A percentile compares a stretch with the other conserved stretches of the same genome.
phyloP scores from a whole-genome alignment of 2,797 vertebrate genomes.

The Tapirus indicus region DNA sequence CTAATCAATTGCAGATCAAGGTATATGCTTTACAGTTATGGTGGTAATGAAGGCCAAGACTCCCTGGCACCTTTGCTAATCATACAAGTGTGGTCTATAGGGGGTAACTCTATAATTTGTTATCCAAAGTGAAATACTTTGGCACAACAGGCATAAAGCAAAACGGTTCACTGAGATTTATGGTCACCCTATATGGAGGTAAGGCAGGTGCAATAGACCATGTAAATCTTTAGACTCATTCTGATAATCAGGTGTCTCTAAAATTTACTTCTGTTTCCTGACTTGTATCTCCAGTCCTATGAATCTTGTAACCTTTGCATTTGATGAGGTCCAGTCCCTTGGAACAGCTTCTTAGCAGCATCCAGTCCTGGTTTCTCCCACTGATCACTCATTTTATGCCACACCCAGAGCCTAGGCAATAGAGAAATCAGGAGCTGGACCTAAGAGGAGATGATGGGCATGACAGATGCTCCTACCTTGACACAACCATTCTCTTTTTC shows the following conservation, averaged over 20 bases:
- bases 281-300: not conserved
- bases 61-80: not conserved
- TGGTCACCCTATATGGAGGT: not conserved
- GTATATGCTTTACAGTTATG: not conserved
- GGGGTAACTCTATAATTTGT: not conserved
- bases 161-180: not conserved
- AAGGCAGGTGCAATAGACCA: not conserved
- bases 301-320: not conserved
- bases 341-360: not conserved
- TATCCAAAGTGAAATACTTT: not conserved
- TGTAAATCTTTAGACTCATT: not conserved
- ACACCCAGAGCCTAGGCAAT: not conserved
- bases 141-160: not conserved
- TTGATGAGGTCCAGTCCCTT: not conserved
- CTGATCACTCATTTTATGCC: not conserved
- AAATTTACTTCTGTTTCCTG: not conserved
- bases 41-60: not conserved
- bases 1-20: not conserved
- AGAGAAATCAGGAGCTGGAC: not conserved
- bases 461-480: not conserved
- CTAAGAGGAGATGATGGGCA: not conserved
- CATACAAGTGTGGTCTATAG: not conserved
- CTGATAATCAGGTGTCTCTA: not conserved
- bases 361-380: not conserved
- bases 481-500: not conserved